Percentiles rank a stretch among this genome's conserved stretches.
Evolutionary conservation across 1,140 invertebrate species (phyloP).

Genomic region (Drosophila truncata): DNA sequence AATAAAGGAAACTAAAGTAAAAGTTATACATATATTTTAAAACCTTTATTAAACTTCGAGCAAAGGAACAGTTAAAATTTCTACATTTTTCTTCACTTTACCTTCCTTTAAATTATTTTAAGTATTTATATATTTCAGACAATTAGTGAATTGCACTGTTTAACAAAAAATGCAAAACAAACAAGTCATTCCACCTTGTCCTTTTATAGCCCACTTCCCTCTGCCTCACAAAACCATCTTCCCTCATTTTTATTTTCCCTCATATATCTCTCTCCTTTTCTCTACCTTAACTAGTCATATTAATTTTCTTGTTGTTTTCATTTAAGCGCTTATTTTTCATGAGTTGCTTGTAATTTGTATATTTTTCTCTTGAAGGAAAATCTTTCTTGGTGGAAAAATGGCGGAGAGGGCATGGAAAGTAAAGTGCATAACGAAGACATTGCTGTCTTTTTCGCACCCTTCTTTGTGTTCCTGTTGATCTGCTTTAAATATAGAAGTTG

Average conservation of each 20-base stretch:
- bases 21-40: too few relatives aligned
- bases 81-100: background rate
- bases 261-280: background rate
- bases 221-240: background rate
- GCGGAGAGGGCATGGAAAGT: constrained; percentile 1
- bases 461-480: constrained; percentile 40
- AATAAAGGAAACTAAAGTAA: background rate
- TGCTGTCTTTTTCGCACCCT: constrained; percentile 6
- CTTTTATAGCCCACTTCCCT: constrained; percentile 1
- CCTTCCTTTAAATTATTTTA: background rate
- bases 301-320: constrained; percentile 8
- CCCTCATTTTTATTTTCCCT: background rate
- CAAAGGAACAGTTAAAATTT: background rate
- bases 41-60: too few relatives aligned
- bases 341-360: constrained; percentile 9
- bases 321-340: constrained; percentile 4
- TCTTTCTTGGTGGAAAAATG: constrained; percentile 3
- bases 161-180: background rate
- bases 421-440: constrained; percentile 35
- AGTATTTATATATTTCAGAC: background rate
- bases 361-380: background rate
- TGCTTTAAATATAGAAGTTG: constrained; percentile 70
- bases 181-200: constrained; percentile 6
- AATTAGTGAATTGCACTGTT: background rate
- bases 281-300: constrained; percentile 3